These are phyloP conservation scores for Aphelinus atriplicis DNA, from an alignment of 1,140 invertebrate genomes.

Conservation along the genomic window DNA sequence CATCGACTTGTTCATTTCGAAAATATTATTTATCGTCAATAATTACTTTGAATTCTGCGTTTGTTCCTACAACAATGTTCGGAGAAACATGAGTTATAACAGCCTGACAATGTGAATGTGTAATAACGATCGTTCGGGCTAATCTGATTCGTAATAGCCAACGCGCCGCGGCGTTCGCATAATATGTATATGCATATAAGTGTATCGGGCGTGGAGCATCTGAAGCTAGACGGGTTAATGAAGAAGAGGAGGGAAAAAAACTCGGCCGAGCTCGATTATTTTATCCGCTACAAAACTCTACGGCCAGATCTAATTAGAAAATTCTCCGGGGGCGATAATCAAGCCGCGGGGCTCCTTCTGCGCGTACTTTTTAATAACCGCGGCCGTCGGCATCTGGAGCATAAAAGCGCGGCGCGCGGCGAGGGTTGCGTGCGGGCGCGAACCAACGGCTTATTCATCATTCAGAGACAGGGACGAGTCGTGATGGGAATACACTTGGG, in stretches of 20 bases:
- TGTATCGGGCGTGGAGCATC: too few relatives aligned
- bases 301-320: slow-evolving; percentile 14
- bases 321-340: neutral
- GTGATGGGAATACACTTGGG: slow-evolving; percentile 1
- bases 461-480: neutral
- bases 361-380: neutral
- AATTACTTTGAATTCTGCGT: too few relatives aligned
- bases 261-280: neutral
- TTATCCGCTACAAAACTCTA: neutral
- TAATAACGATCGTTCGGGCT: too few relatives aligned
- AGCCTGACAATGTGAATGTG: too few relatives aligned
- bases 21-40: too few relatives aligned
- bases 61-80: too few relatives aligned
- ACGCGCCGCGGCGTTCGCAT: too few relatives aligned
- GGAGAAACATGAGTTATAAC: too few relatives aligned
- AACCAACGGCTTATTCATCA: slow-evolving; percentile 6
- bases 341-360: neutral
- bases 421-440: neutral
- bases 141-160: too few relatives aligned
- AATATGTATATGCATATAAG: too few relatives aligned
- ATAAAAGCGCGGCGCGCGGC: neutral
- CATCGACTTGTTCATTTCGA: too few relatives aligned
- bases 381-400: neutral
- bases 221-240: too few relatives aligned
- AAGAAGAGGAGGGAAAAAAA: slow-evolving; percentile 3